Evolutionary conservation across 2,113 vertebrate genomes (phyloP).

Genomic region (Talpa occidentalis): DNA sequence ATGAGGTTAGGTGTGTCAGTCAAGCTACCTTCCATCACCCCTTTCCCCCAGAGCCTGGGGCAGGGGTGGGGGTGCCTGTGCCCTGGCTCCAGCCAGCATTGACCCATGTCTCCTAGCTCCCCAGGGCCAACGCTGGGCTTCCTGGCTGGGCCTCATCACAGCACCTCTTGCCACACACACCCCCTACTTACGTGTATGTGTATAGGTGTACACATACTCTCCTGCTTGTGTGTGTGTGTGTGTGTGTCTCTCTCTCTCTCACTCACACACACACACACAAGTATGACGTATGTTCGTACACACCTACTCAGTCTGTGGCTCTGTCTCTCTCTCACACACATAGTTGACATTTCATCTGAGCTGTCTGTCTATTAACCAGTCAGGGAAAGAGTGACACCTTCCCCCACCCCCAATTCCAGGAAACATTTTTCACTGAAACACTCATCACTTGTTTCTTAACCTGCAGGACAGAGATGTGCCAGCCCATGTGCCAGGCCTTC

Average conservation of each 20-base stretch:
- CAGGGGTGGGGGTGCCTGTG: neutral
- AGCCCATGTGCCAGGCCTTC: neutral
- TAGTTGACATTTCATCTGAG: conserved; percentile 12
- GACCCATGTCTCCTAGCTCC: neutral
- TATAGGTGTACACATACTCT: too few species aligned
- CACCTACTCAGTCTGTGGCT: neutral
- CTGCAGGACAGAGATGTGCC: neutral
- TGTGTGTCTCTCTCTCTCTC: neutral
- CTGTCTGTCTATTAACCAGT: neutral
- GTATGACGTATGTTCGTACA: neutral
- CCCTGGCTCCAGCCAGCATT: neutral
- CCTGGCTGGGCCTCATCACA: neutral
- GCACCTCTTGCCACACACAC: neutral
- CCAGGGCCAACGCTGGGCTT: neutral
- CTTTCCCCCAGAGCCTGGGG: neutral
- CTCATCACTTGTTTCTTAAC: neutral
- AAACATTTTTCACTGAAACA: neutral
- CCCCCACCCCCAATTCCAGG: neutral
- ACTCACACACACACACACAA: neutral
- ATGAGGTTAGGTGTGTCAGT: neutral
- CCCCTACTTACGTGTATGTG: neutral
- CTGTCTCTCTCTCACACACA: neutral
- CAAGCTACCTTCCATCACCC: neutral
- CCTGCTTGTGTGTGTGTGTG: too few species aligned
- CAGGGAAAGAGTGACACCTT: neutral